These are phyloP conservation scores for Poecilia velifera DNA, from an alignment of 2,797 vertebrate species.

Conservation along the genomic window DNA sequence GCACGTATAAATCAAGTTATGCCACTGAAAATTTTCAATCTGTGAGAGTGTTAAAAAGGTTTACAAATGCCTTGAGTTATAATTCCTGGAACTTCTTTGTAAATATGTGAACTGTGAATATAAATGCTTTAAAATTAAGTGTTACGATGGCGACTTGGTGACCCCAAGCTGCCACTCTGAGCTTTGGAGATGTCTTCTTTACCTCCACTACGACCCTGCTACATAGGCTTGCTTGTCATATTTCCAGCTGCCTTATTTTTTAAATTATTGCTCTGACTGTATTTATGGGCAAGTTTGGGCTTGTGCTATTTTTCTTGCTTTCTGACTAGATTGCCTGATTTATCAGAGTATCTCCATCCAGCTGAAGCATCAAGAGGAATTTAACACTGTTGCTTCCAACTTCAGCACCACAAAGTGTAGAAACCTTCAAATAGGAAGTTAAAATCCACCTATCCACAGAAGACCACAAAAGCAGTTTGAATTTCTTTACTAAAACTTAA, in stretches of 20 bases:
- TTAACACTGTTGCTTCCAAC: background rate
- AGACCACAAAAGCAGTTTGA: background rate
- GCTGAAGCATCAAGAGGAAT: background rate
- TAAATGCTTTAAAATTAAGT: background rate
- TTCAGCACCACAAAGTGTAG: background rate
- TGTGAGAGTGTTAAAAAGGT: background rate
- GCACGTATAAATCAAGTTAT: background rate
- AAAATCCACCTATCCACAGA: background rate
- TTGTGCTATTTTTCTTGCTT: background rate
- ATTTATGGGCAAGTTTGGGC: background rate
- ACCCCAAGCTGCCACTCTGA: background rate
- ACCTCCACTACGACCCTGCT: background rate
- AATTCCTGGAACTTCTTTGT: background rate
- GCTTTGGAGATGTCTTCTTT: background rate
- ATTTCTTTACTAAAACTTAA: background rate
- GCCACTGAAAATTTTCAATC: background rate
- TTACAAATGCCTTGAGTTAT: background rate
- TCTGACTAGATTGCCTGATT: background rate
- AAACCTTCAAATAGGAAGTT: background rate
- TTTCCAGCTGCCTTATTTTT: background rate
- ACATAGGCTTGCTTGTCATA: background rate
- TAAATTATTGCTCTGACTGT: background rate
- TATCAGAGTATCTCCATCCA: background rate
- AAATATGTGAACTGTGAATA: background rate
- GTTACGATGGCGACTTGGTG: background rate